Base-by-base conservation (phyloP, 2,113 vertebrate genomes). In the Muntiacus muntjak region DNA sequence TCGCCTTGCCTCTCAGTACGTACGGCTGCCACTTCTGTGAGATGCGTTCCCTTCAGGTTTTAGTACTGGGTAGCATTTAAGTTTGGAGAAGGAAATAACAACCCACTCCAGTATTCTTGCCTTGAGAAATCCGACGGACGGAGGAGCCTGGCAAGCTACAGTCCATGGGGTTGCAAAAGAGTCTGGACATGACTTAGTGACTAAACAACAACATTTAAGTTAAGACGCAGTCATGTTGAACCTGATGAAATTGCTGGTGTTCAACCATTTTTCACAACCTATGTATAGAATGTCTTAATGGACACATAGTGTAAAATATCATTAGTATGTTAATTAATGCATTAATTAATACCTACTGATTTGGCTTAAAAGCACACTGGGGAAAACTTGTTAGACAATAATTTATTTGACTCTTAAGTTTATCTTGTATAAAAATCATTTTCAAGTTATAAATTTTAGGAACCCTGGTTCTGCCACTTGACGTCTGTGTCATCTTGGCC, bases 1-100 rank as follows among this genome's bases (percentile, higher is more conserved):
- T 33, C 99, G 99, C 36, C 99, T 99, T 62, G 99, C 99, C 97
- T 99, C 99, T 57, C 99, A 99, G 99, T 99, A 99, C 45, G 99
- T 99, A 26, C 1, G 58, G 47, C 54, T 55, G 50, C 89, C 1
- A 7, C 36, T 54, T n/a, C 55, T 17, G 19, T 36, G 21, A 82
- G n/a, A 16, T 2, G 0, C 57, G 3, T 15, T 89, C 62, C 40
- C 47, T 92, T 74, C 71, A 30, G 13, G 47, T 50, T 7, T 64
- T 84, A 89, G 28, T 1, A 0, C 16, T 28, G 0, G 40, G 1
- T 7, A 67, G 78, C 26, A 30, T 67, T 74, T 79, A 95, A 50
- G 6, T 85, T 82, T 43, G 71, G 40, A 76, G 71, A 26, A 76
- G 71, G 23, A 76, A 76, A 76, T 43, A 43, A 8, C 23, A 58